A percentile compares a stretch with the other conserved stretches of the same genome.
Evolutionary conservation across 2,113 vertebrate species (phyloP).

Genomic region (Tragelaphus strepsiceros): DNA sequence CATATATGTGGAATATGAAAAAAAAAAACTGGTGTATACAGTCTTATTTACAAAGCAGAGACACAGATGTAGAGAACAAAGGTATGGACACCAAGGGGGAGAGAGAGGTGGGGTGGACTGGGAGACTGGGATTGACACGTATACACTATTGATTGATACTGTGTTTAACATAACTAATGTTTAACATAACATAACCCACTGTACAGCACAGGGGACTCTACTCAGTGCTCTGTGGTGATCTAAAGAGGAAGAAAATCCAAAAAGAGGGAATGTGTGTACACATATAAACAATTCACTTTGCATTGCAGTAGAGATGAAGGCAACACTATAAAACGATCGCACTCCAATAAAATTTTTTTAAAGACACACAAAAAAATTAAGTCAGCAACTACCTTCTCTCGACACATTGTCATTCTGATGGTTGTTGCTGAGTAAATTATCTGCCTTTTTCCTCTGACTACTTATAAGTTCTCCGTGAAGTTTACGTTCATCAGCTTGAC

Average conservation of each 20-base stretch:
- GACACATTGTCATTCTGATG: not conserved
- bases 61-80: not conserved
- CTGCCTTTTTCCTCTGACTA: not conserved
- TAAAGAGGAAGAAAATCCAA: not conserved
- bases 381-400: not conserved
- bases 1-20: not conserved
- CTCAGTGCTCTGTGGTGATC: not conserved
- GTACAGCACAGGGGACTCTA: not conserved
- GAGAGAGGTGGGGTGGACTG: not conserved
- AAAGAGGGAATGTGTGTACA: not conserved
- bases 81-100: not conserved
- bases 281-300: not conserved
- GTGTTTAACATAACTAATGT: not conserved
- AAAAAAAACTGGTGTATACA: not conserved
- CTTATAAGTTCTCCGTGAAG: not conserved
- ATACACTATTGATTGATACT: not conserved
- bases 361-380: not conserved
- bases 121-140: not conserved
- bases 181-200: not conserved
- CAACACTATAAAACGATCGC: rapidly evolving
- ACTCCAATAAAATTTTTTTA: not conserved
- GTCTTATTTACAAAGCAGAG: not conserved
- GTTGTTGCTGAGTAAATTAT: not conserved
- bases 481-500: not conserved
- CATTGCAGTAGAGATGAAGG: not conserved